Base-by-base conservation (phyloP, 2,888 invertebrate species). In the Xylocampa areola region DNA sequence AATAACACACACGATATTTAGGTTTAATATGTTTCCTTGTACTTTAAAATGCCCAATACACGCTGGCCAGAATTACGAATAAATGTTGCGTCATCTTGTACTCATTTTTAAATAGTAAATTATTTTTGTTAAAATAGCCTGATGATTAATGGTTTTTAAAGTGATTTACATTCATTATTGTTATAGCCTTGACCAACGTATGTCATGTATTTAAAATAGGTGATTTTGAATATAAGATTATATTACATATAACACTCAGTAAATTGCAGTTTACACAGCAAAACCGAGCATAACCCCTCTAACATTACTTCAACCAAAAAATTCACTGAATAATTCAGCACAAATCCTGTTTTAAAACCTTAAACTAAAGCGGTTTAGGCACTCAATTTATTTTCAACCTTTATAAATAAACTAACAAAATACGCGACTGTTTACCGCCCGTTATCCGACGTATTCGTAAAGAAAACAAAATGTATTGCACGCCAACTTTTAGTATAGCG, bases 401-500 rank as follows among this genome's bases (percentile, higher is more conserved):
- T 66, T 75, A 57, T 57, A 68, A 77, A 75, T 66, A 71, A 69
- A 73, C 39, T 64, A 75, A 62, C 63, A 68, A 69, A 75, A 76
- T 68, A 62, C 65, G 66, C 66, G 68, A 63, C 50, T 76, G 64
- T 76, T 79, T 81, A 66, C 73, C 69, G 74, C 62, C 73, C 66
- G 68, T 76, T 79, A 76, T 78, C 63, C 64, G 50, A 47, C 53
- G 68, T 73, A 70, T 77, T 76, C 55, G 67, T 71, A 78, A 81
- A 77, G 66, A 78, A 81, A 82, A 71, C 72, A 78, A 79, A 78
- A 79, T 52, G 55, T 77, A 76, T 72, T 73, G 77, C 81, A 70
- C 72, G 67, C 73, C 43, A 76, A 70, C 72, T 77, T 80, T 58
- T 57, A 68, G 55, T 68, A 75, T 81, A 43, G 80, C 82, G 80